A percentile compares a stretch with the other conserved stretches of the same genome.
Conservation (phyloP, 1,140 invertebrate species). For the Heliconius hewitsoni region DNA sequence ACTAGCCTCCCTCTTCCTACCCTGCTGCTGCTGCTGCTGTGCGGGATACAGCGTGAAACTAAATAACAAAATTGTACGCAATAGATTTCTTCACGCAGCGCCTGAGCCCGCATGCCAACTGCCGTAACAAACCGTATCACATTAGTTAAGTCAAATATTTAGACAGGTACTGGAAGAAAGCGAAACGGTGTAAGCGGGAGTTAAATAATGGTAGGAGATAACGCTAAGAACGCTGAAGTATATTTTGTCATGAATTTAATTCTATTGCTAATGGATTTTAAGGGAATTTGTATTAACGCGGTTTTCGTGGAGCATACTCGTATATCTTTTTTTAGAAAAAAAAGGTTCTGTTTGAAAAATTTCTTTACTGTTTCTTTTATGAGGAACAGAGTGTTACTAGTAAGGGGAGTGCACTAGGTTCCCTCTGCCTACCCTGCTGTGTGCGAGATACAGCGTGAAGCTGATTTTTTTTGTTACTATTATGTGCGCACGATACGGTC, state of each 20-base stretch:
- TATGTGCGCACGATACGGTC: background rate
- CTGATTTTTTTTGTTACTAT: background rate
- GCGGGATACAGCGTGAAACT: background rate
- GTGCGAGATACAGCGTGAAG: no score
- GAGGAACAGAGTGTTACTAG: no score
- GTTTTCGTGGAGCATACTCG: background rate
- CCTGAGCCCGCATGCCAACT: conserved; percentile 37
- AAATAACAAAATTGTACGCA: conserved; percentile 28
- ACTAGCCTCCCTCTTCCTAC: no score
- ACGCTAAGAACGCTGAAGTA: conserved; percentile 21
- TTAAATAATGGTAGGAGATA: conserved; percentile 29
- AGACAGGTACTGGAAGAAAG: conserved; percentile 46
- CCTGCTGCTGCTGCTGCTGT: no score
- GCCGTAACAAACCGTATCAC: conserved; percentile 39
- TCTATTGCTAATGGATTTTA: conserved; percentile 6
- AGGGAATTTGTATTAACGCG: background rate
- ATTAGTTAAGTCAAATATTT: conserved; percentile 66
- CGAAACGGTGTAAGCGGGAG: conserved; percentile 29
- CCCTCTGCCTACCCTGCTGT: no score
- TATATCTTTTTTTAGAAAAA: background rate
- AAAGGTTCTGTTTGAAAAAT: background rate
- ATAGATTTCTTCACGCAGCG: conserved; percentile 21
- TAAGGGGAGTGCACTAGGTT: no score
- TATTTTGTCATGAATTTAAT: conserved; percentile 2
- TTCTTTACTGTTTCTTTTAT: background rate